Conservation (phyloP, 2,888 invertebrate genomes). For the Hydriomena furcata region DNA sequence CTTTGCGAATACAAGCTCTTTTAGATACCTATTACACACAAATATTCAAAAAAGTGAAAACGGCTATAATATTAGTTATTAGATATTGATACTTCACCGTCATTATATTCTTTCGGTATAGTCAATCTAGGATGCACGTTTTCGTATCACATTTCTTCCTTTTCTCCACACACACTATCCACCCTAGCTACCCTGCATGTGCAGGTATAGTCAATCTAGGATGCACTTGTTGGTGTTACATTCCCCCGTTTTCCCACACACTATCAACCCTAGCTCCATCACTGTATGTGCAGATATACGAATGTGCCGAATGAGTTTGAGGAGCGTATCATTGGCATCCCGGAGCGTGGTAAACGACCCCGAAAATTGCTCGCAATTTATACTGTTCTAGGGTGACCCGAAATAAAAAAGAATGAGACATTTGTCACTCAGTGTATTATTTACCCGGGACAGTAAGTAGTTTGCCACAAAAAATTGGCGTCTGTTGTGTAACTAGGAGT, state of each 20-base stretch:
- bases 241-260: background rate
- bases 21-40: no score
- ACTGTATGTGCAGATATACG: constrained; percentile 40
- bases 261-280: background rate
- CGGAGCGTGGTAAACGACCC: constrained; percentile 73
- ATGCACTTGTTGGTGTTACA: no score
- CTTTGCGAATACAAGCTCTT: no score
- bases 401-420: constrained; percentile 70
- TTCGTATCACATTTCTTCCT: no score
- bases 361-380: constrained; percentile 78
- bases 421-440: constrained; percentile 77
- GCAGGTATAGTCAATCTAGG: no score
- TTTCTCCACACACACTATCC: no score
- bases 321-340: constrained; percentile 68
- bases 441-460: constrained; percentile 57
- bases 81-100: no score
- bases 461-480: constrained; percentile 44
- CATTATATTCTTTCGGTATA: no score
- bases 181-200: no score
- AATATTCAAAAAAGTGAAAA: no score
- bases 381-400: constrained; percentile 76
- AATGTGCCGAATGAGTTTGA: constrained; percentile 55
- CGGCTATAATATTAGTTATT: no score
- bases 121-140: no score
- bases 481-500: constrained; percentile 38